Evolutionary conservation across 2,888 invertebrate species (phyloP), one percentile per base, ranked within the genome.

Genomic region (Synergus laeviventris): DNA sequence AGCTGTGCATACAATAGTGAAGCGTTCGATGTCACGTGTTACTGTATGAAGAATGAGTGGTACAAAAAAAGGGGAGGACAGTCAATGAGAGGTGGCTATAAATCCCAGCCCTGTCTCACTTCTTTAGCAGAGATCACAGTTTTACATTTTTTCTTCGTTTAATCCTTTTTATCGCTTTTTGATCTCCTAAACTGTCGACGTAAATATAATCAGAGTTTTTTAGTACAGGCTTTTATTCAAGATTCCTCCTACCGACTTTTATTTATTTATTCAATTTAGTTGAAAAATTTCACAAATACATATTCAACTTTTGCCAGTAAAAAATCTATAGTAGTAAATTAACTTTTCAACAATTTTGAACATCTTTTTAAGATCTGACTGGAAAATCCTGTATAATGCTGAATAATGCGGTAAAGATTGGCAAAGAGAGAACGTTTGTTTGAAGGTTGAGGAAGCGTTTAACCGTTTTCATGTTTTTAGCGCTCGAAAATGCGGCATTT

Each of bases 61-160:
- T 54, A 78, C 18, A n/a, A 73, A 36, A 73, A 56, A 76, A 14
- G 14, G 62, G 61, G 61, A 54, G 42, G 64, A 36, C 59, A 73
- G 74, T 74, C 39, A 66, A 75, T 73, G 59, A 75, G 78, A 76
- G 75, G 76, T 60, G 64, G 59, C 80, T 84, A 85, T 85, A 85
- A 85, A 85, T 85, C 85, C 85, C 86, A 75, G 82, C 76, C 77
- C 79, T 81, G 79, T 82, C 80, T 76, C 81, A 76, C 74, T 79
- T 75, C 74, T 75, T 62, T 78, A 77, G 82, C 85, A 84, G 86
- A 86, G 82, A 86, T 86, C 86, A 85, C 83, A 78, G 76, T 39
- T 64, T 39, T 60, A n/a, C n/a, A 31, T 61, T 4, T 66, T 31
- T 24, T 70, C 24, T 45, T 49, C 45, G 31, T 49, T 70, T n/a